Conservation (phyloP, 2,113 vertebrate species). For the Ciconia maguari region DNA sequence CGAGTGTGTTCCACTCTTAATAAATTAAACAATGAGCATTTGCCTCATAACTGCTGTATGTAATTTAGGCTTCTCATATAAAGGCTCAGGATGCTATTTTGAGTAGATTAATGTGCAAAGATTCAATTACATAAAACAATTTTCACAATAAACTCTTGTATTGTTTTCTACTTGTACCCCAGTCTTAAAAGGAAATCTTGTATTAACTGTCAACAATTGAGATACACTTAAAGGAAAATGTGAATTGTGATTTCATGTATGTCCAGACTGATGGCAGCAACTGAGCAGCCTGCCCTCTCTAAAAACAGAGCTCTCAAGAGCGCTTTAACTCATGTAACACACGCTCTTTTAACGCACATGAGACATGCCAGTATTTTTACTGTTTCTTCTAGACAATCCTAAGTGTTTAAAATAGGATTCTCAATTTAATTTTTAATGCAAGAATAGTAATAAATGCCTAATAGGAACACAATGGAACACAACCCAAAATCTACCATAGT, state of each 20-base stretch:
- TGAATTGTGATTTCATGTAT: not conserved
- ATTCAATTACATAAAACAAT: not conserved
- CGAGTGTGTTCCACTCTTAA: not conserved
- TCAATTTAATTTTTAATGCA: not conserved
- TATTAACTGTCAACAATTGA: not conserved
- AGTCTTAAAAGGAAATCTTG: not conserved
- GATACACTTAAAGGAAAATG: not conserved
- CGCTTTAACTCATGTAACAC: not conserved
- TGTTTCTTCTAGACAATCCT: not conserved
- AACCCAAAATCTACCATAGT: not conserved
- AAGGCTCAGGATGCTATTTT: not conserved
- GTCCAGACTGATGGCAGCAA: not conserved
- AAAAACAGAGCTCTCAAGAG: not conserved
- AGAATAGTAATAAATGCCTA: not conserved
- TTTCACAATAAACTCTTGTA: not conserved
- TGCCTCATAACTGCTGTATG: not conserved
- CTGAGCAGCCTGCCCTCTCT: not conserved
- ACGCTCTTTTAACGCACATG: not conserved
- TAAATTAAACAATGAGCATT: not conserved
- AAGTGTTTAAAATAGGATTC: not conserved
- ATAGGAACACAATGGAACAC: not conserved
- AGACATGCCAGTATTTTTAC: not conserved
- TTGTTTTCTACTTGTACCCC: not conserved
- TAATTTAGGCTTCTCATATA: not conserved
- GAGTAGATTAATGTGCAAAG: not conserved